Evolutionary conservation across 2,888 invertebrate species (phyloP).

Genomic region (Calephelis perditalis): DNA sequence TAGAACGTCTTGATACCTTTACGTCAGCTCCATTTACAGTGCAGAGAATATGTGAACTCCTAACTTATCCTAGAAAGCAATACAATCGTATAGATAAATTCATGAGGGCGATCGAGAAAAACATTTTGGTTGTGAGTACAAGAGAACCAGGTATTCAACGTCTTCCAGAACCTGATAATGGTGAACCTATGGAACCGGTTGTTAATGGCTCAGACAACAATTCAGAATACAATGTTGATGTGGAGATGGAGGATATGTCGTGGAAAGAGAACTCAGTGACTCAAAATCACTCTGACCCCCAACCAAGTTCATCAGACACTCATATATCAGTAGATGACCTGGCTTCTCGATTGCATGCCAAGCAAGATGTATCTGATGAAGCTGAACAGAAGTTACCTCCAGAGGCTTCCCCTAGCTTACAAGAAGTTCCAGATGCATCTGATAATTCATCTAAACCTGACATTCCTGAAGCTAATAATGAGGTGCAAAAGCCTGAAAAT

Average conservation of each 20-base stretch:
- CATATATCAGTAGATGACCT: constrained; percentile 62
- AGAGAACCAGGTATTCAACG: constrained; percentile 82
- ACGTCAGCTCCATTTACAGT: constrained; percentile 96
- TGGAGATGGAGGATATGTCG: constrained; percentile 74
- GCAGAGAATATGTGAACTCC: constrained; percentile 95
- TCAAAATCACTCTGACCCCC: constrained; percentile 50
- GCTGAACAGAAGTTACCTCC: constrained; percentile 42
- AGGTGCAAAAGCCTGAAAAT: constrained; percentile 21
- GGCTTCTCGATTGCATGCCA: constrained; percentile 64
- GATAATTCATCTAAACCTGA: constrained; percentile 35
- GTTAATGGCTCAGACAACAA: constrained; percentile 79
- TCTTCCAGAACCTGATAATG: constrained; percentile 81
- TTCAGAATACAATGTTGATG: constrained; percentile 74
- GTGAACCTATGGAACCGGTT: constrained; percentile 79
- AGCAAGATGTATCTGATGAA: constrained; percentile 57
- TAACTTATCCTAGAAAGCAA: constrained; percentile 94
- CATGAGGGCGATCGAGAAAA: constrained; percentile 97
- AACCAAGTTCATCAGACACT: constrained; percentile 62
- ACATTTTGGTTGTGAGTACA: constrained; percentile 91
- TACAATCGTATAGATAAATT: constrained; percentile 98
- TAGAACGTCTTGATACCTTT: constrained; percentile 90
- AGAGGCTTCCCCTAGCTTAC: background rate
- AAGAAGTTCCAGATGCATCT: background rate
- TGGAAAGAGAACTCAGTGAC: constrained; percentile 64
- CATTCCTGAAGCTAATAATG: constrained; percentile 26